Base-by-base conservation (phyloP, 2,888 invertebrate genomes). In the Unio pictorum region DNA sequence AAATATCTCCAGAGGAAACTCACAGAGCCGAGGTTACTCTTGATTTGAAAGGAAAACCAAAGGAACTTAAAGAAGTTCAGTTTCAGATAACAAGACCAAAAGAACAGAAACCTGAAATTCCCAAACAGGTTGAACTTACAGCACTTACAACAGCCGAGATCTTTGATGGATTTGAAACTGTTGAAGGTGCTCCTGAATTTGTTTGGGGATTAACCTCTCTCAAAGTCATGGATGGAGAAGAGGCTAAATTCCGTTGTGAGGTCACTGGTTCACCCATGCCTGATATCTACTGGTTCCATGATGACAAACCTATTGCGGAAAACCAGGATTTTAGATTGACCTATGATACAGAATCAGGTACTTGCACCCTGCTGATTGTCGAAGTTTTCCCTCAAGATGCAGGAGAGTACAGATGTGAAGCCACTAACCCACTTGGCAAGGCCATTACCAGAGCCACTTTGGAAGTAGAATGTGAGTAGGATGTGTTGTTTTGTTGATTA, bases 351-450 rank as follows among this genome's bases (percentile, higher is more conserved):
- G 87, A 88, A 62, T 81, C 82, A 61, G 89, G 89, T 23, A 82
- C 86, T 18, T 87, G 88, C 56, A 97, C 98, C 7, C 92, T 99
- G 67, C 97, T 99, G 90, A 93, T 99, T 68, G 92, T 98, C 17
- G 97, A 98, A 84, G 97, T 98, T 20, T 98, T 98, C 90, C 96
- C 99, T 18, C 95, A 95, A 84, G 99, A 99, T 91, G 96, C 96
- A 15, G 99, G 98, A 23, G 95, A 98, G 3, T 99, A 98, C 89
- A 96, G 96, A 20, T 98, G 98, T 87, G 95, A 96, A 89, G 98
- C 98, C 1, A 94, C 95, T 71, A 99, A 99, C 89, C 95, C 95
- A 86, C 92, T 96, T 34, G 99, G 99, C 4, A 96, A 97, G 92
- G 97, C 98, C 26, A 95, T 97, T 4, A 97, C 98, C n/a, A 83